Conservation (phyloP, 2,113 vertebrate species). For the Urocynchramus pylzowi region DNA sequence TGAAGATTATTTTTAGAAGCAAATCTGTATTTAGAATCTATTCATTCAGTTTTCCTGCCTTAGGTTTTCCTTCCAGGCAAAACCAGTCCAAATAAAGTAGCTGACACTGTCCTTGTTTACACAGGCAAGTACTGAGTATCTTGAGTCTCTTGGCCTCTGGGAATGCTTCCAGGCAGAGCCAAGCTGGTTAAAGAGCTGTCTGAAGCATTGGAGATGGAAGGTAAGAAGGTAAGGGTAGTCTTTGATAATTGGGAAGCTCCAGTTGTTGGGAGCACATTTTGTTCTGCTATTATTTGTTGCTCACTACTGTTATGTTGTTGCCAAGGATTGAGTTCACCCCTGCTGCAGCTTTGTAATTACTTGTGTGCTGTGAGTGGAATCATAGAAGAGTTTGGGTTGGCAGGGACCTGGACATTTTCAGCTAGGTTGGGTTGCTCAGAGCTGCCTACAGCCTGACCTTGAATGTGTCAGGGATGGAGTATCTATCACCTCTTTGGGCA, state of each 20-base stretch:
- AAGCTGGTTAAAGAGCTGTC: background rate
- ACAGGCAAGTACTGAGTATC: background rate
- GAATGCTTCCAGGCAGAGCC: background rate
- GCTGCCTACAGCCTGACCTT: background rate
- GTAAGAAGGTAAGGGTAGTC: background rate
- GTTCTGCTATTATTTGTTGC: background rate
- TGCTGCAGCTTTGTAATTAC: background rate
- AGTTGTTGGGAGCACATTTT: background rate
- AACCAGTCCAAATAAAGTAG: background rate
- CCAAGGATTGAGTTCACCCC: background rate
- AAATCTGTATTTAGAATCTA: background rate
- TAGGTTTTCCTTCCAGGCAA: background rate
- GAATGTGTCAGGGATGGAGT: background rate
- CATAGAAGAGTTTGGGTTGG: background rate
- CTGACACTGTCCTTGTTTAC: background rate
- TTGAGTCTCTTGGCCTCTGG: background rate
- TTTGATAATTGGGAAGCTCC: background rate
- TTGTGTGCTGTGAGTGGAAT: background rate
- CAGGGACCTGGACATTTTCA: background rate
- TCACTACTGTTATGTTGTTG: background rate
- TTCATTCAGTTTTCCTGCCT: background rate
- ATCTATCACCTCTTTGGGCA: background rate
- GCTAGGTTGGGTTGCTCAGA: background rate
- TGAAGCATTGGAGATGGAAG: background rate
- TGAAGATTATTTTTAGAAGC: background rate